phyloP scores from a whole-genome alignment of 1,140 invertebrate genomes.

The Drosophila nebulosa region DNA sequence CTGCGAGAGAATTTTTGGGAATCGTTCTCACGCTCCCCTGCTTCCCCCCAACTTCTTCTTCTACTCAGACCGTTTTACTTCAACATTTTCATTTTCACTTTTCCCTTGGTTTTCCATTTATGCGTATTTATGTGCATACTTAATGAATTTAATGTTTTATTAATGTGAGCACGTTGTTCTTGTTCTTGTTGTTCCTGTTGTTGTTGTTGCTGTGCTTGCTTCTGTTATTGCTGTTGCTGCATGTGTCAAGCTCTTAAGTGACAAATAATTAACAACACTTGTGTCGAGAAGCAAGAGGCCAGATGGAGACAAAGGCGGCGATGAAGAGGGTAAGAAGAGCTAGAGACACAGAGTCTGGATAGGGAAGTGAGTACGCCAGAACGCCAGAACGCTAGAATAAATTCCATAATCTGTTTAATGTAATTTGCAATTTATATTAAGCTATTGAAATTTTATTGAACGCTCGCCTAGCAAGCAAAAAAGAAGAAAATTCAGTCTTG shows the following conservation, averaged over 20 bases:
- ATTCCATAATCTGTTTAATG: slow-evolving; percentile 71
- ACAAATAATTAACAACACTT: slow-evolving; percentile 78
- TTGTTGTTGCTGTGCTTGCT: slow-evolving; percentile 4
- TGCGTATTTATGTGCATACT: slow-evolving; percentile 71
- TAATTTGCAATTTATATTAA: slow-evolving; percentile 79
- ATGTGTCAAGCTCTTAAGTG: slow-evolving; percentile 69
- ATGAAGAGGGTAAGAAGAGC: not conserved
- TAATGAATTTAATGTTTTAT: slow-evolving; percentile 75
- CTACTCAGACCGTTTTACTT: slow-evolving; percentile 9
- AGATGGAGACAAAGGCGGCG: not conserved
- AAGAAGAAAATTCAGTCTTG: not conserved
- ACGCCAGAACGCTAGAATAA: not conserved
- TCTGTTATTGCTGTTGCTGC: slow-evolving; percentile 30
- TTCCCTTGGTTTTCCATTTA: slow-evolving; percentile 43
- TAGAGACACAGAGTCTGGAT: not conserved
- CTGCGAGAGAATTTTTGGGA: slow-evolving; percentile 3
- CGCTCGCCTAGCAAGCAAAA: not conserved
- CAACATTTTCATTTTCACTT: slow-evolving; percentile 38
- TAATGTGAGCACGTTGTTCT: slow-evolving; percentile 58
- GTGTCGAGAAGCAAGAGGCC: slow-evolving; percentile 36
- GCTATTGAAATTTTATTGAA: slow-evolving; percentile 70
- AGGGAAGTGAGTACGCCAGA: slow-evolving; percentile 10
- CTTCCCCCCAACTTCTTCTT: not conserved
- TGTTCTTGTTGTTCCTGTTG: slow-evolving; percentile 16
- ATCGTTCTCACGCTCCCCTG: not conserved